phyloP scores from a whole-genome alignment of 2,113 vertebrate genomes.

The Kobus ellipsiprymnus region DNA sequence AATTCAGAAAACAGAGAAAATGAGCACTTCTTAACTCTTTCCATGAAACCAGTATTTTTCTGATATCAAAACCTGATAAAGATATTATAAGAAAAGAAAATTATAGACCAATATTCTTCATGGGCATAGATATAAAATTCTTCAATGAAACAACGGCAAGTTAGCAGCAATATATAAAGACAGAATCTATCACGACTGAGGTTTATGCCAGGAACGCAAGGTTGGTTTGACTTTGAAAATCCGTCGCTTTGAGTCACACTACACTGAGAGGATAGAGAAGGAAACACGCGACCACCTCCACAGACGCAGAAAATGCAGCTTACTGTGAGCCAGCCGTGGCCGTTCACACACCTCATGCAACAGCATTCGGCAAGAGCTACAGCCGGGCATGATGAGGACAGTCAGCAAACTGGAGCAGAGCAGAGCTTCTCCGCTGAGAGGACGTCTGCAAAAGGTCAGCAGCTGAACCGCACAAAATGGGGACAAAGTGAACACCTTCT shows the following conservation, averaged over 20 bases:
- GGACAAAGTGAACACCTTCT: fast-evolving
- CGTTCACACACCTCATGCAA: fast-evolving
- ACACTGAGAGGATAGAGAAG: not conserved
- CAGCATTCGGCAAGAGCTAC: fast-evolving
- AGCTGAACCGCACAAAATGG: fast-evolving
- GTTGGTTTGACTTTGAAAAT: not conserved
- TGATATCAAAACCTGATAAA: not conserved
- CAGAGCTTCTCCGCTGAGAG: not conserved
- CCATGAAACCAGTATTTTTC: not conserved
- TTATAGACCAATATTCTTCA: not conserved
- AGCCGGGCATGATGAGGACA: fast-evolving
- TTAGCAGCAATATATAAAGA: not conserved
- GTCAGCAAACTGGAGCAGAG: not conserved
- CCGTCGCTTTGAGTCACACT: not conserved
- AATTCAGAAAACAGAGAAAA: not conserved
- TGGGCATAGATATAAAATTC: not conserved
- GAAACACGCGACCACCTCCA: not conserved
- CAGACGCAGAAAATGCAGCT: fast-evolving
- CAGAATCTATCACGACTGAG: no score
- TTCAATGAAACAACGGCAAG: not conserved
- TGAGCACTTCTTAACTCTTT: not conserved
- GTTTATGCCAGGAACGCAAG: not conserved
- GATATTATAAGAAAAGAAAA: not conserved
- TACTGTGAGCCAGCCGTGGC: fast-evolving
- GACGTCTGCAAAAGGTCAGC: not conserved